These are phyloP conservation scores for Tetropium fuscum DNA, from an alignment of 2,888 invertebrate species.

Conservation along the genomic window DNA sequence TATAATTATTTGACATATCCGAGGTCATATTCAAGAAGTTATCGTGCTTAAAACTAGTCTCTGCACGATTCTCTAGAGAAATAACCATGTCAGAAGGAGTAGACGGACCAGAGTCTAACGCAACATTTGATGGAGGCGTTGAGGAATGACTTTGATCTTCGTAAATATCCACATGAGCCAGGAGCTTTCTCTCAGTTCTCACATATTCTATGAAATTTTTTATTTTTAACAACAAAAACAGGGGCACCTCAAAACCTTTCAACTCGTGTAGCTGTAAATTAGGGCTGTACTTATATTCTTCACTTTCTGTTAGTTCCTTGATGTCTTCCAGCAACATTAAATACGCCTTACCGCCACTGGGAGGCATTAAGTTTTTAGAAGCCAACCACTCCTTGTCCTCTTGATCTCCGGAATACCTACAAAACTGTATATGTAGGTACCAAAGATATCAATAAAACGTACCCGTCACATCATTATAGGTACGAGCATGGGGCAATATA, in stretches of 20 bases:
- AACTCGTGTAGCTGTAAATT: slow-evolving; percentile 76
- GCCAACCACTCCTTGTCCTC: slow-evolving; percentile 87
- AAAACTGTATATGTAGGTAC: slow-evolving; percentile 9
- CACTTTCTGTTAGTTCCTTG: slow-evolving; percentile 78
- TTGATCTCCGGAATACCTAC: slow-evolving; percentile 78
- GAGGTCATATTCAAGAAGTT: slow-evolving; percentile 62
- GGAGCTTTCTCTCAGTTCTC: slow-evolving; percentile 59
- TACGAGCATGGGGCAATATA: too few species aligned
- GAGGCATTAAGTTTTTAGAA: slow-evolving; percentile 80
- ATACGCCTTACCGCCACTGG: slow-evolving; percentile 84
- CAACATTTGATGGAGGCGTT: slow-evolving; percentile 60
- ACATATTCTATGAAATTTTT: slow-evolving; percentile 72
- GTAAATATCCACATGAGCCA: slow-evolving; percentile 56
- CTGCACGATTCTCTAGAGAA: slow-evolving; percentile 52
- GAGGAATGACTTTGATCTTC: slow-evolving; percentile 60
- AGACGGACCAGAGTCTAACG: slow-evolving; percentile 63
- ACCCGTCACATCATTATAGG: too few species aligned
- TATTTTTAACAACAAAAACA: slow-evolving; percentile 81
- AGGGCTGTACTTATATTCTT: slow-evolving; percentile 77
- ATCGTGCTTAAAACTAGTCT: slow-evolving; percentile 27
- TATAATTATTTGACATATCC: slow-evolving; percentile 63
- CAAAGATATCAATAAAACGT: too few species aligned
- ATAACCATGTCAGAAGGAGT: slow-evolving; percentile 63
- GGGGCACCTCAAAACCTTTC: slow-evolving; percentile 81
- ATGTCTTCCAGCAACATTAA: slow-evolving; percentile 84